These are phyloP conservation scores for Alauda arvensis DNA, from an alignment of 2,797 vertebrate species.

Conservation along the genomic window DNA sequence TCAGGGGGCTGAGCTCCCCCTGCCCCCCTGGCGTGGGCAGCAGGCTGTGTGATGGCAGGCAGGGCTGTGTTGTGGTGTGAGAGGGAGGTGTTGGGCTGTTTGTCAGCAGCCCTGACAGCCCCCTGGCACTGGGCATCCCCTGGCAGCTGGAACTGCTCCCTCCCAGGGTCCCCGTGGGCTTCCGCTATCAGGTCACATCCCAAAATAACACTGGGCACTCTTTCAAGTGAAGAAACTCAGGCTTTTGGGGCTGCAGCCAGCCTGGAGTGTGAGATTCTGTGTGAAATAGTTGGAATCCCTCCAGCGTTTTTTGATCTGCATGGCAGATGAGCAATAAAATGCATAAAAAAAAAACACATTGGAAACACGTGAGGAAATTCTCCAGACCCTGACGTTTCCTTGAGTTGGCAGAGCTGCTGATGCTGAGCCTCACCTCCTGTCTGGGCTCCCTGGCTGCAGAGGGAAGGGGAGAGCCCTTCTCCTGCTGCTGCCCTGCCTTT, in stretches of 20 bases:
- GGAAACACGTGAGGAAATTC: constrained; percentile 82
- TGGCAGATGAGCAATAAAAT: constrained; percentile 94
- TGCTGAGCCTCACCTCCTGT: constrained; percentile 64
- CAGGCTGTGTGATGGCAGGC: constrained; percentile 32
- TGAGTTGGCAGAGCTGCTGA: constrained; percentile 70
- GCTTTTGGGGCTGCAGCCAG: constrained; percentile 92
- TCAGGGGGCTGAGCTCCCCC: not conserved
- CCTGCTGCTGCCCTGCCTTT: not conserved
- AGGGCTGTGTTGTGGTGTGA: constrained; percentile 63
- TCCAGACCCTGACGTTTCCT: constrained; percentile 73
- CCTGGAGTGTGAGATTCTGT: constrained; percentile 91
- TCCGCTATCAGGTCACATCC: constrained; percentile 91
- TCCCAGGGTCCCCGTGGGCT: constrained; percentile 86
- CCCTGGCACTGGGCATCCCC: constrained; percentile 55
- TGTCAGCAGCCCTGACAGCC: constrained; percentile 67
- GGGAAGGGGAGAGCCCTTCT: constrained; percentile 32
- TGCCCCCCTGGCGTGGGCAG: too few relatives aligned
- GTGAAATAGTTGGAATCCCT: constrained; percentile 90
- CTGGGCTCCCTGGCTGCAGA: constrained; percentile 39
- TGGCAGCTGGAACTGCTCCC: constrained; percentile 73
- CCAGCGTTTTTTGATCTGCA: constrained; percentile 85
- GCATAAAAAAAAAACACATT: constrained; percentile 83
- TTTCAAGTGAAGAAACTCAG: constrained; percentile 93
- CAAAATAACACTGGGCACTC: constrained; percentile 92
- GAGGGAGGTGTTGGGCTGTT: constrained; percentile 60